Evolutionary conservation across 2,797 vertebrate genomes (phyloP).

Genomic region (Macrochelys suwanniensis): DNA sequence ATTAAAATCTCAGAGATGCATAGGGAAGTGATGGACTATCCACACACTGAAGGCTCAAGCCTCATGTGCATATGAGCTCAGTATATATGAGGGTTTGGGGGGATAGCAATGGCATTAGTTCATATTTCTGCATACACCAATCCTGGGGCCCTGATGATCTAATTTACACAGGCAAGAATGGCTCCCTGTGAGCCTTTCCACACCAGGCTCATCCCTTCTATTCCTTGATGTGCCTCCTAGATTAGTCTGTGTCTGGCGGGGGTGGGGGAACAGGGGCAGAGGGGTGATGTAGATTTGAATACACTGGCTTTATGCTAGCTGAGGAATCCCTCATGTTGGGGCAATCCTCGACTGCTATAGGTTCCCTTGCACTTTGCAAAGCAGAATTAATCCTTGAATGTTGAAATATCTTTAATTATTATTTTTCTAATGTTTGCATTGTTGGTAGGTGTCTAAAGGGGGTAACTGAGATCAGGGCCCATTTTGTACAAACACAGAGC

Average conservation of each 20-base stretch:
- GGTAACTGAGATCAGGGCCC: too few relatives aligned
- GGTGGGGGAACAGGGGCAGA: too few relatives aligned
- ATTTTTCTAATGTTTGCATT: background rate
- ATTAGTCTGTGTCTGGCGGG: background rate
- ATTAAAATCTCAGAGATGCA: background rate
- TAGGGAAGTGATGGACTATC: accelerated
- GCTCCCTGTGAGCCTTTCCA: background rate
- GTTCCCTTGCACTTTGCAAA: background rate
- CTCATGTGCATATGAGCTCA: background rate
- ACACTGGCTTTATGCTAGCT: background rate
- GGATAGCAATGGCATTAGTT: background rate
- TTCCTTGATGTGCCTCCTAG: background rate
- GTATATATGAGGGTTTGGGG: background rate
- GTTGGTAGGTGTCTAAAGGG: background rate
- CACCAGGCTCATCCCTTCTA: too few relatives aligned
- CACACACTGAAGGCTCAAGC: background rate
- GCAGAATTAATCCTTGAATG: background rate
- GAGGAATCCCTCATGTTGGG: background rate
- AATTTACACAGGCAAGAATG: background rate
- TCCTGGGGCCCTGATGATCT: background rate
- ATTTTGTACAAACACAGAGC: too few relatives aligned
- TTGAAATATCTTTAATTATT: background rate
- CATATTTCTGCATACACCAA: background rate
- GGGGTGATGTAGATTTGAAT: background rate
- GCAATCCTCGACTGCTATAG: background rate